phyloP scores from a whole-genome alignment of 2,888 invertebrate genomes.

The Glaucopsyche alexis region DNA sequence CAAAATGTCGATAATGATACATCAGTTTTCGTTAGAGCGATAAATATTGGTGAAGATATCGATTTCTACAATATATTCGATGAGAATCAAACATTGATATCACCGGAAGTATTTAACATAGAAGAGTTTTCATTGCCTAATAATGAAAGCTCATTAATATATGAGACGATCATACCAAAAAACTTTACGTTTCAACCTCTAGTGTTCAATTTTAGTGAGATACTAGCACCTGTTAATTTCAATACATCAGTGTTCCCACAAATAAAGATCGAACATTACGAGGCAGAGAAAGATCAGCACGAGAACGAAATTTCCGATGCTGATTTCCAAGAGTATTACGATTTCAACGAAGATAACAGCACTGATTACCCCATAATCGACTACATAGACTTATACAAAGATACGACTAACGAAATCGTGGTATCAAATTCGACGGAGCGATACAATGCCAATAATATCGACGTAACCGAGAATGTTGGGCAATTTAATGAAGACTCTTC shows the following conservation, averaged over 20 bases:
- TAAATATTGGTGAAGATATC: constrained; percentile 45
- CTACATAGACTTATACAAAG: constrained; percentile 66
- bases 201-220: constrained; percentile 21
- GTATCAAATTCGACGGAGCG: constrained; percentile 46
- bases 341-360: constrained; percentile 51
- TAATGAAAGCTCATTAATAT: neutral
- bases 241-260: constrained; percentile 18
- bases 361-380: constrained; percentile 66
- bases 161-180: neutral
- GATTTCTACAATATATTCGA: constrained; percentile 22
- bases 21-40: constrained; percentile 53
- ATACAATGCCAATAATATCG: constrained; percentile 10
- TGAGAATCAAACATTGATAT: neutral
- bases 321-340: constrained; percentile 43
- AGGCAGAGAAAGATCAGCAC: constrained; percentile 32
- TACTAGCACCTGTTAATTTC: constrained; percentile 19
- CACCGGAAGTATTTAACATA: neutral
- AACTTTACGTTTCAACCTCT: constrained; percentile 1
- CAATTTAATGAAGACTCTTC: neutral
- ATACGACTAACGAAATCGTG: constrained; percentile 61
- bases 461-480: neutral
- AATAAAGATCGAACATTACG: constrained; percentile 23
- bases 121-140: neutral
- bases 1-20: constrained; percentile 49
- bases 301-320: constrained; percentile 50